Conservation (phyloP, 1,140 invertebrate species). For the Ceratosolen solmsi region DNA sequence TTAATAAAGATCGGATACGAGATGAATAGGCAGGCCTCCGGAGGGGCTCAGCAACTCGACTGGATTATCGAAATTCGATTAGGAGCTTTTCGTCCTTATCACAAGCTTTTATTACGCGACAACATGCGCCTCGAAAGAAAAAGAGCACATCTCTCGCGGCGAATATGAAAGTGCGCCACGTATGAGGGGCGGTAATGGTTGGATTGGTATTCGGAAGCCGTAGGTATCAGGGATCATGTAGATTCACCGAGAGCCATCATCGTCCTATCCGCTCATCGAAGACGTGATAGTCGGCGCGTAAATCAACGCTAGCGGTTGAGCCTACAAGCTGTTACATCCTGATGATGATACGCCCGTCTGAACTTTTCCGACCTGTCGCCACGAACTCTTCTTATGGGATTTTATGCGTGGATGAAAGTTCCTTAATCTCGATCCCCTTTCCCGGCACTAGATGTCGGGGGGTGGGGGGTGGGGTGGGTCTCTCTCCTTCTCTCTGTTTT, state of each 20-base stretch:
- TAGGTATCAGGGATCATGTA: slow-evolving; percentile 59
- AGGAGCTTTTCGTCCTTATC: neutral
- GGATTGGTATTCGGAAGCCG: slow-evolving; percentile 15
- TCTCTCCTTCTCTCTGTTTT: too few species aligned
- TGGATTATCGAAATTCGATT: slow-evolving; percentile 22
- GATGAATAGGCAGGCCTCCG: neutral
- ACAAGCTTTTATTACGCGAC: neutral
- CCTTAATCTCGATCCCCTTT: too few species aligned
- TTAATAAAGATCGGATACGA: neutral
- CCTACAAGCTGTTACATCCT: slow-evolving; percentile 30
- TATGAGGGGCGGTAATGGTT: neutral
- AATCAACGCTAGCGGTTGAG: slow-evolving; percentile 58
- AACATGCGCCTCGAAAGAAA: neutral
- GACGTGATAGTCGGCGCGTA: slow-evolving; percentile 47
- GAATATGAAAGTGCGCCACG: neutral
- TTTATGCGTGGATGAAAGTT: too few species aligned
- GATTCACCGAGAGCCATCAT: slow-evolving; percentile 60
- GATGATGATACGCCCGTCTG: slow-evolving; percentile 16
- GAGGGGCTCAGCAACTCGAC: too few species aligned
- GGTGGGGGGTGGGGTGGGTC: too few species aligned
- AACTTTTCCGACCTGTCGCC: neutral
- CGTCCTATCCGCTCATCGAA: slow-evolving; percentile 63
- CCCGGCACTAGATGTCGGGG: too few species aligned
- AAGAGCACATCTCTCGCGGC: neutral
- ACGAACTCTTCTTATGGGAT: slow-evolving; percentile 9